Conservation (phyloP, 2,797 vertebrate species). For the Micropoecilia bifurca region DNA sequence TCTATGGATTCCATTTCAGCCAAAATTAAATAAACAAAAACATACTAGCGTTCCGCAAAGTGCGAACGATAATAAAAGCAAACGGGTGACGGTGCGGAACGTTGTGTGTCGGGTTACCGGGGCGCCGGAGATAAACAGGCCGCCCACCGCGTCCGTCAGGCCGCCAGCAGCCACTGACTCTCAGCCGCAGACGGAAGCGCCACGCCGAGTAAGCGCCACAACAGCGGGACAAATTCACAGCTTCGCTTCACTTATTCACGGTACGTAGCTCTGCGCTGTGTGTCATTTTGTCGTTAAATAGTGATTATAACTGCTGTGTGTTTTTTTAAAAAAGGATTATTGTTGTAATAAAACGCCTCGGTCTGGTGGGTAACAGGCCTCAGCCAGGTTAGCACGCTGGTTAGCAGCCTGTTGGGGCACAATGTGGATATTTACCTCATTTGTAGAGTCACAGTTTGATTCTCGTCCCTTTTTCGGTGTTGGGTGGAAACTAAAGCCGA, state of each 20-base stretch:
- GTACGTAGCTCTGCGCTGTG: constrained; percentile 40
- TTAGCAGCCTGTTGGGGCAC: background rate
- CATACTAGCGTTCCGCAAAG: background rate
- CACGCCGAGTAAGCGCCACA: too few relatives aligned
- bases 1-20: too few relatives aligned
- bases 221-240: constrained; percentile 42
- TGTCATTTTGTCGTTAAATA: background rate
- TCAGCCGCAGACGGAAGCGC: constrained; percentile 22
- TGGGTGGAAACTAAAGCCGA: accelerated
- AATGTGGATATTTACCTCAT: accelerated
- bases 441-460: background rate
- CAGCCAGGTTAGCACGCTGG: constrained; percentile 26
- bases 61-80: background rate
- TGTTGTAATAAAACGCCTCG: background rate
- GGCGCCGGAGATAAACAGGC: background rate
- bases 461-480: accelerated
- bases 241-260: constrained; percentile 42
- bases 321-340: background rate
- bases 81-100: background rate
- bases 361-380: constrained; percentile 56
- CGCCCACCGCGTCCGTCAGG: background rate
- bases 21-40: too few relatives aligned
- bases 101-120: background rate
- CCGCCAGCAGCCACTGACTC: constrained; percentile 36
- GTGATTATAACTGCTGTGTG: background rate